Base-by-base conservation (phyloP, 92 coral and sea anemone species). In the Zoanthus solanderi region DNA sequence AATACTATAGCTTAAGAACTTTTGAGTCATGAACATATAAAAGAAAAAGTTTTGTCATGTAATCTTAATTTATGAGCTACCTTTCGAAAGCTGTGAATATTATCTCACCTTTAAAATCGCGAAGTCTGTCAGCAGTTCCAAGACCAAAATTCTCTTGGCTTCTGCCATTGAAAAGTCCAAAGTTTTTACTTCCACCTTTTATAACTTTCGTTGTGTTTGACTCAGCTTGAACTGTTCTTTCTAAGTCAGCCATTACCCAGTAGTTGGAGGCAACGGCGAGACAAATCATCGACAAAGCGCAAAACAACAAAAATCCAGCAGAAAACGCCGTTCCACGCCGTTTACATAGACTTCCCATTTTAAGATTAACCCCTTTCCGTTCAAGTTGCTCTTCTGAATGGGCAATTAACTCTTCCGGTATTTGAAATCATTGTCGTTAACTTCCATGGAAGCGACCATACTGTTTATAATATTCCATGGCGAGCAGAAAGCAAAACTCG, bases 221-320 rank as follows among this genome's bases (percentile, higher is more conserved):
- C 46, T 72, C 74, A 8, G 87, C 42, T 12, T 56, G 68, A 54
- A 90, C 90, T 57, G 74, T 57, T 63, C 92, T 85, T 12, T 89
- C 91, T 16, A 95, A 90, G 80, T 91, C 92, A 23, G 96, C 96
- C 84, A 87, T 84, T 9, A 90, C 98, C 98, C 98, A 95, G 82
- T 93, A 90, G 45, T 93, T 88, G 0, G 98, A 89, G 56, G 83
- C 89, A 37, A 95, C 72, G 2, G 98, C 96, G 18, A 90, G 88
- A 6, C 90, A 90, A 5, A 95, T 71, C 94, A 95, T 90, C 63
- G 87, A 85, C 14, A 95, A 66, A 72, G 94, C 91, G 9, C 87
- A 50, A 67, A 95, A 93, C 83, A 94, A 83, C 54, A 95, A 78
- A 29, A 87, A 63, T 3, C 93, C 98, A 12, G 96, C 87, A 16